Conservation (phyloP, 2,113 vertebrate genomes). For the Periophthalmus modestus region DNA sequence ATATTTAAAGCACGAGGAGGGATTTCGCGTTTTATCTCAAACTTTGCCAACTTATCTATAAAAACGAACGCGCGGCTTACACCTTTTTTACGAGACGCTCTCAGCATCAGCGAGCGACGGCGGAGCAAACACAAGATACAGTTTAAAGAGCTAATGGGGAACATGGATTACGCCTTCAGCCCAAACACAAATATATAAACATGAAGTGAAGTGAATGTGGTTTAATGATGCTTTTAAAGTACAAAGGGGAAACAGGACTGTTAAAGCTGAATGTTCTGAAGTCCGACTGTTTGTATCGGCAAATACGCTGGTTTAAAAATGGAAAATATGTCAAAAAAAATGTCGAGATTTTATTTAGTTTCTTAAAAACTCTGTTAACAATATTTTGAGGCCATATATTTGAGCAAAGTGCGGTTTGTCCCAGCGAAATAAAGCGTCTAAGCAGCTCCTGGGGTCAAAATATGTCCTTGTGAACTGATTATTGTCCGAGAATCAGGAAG, state of each 20-base stretch:
- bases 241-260: not conserved
- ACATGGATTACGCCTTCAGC: not conserved
- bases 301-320: not conserved
- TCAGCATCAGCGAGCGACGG: not conserved
- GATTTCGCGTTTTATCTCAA: not conserved
- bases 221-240: not conserved
- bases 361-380: too few species aligned
- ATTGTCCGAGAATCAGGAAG: too few species aligned
- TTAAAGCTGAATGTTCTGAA: not conserved
- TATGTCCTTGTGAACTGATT: too few species aligned
- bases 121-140: slow-evolving; percentile 1
- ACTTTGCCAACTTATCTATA: slow-evolving; percentile 3
- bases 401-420: too few species aligned
- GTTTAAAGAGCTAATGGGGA: not conserved
- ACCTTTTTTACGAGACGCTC: not conserved
- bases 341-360: not conserved
- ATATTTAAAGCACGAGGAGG: not conserved
- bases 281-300: not conserved
- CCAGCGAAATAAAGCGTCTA: too few species aligned
- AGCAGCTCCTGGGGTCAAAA: too few species aligned
- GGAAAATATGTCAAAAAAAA: not conserved
- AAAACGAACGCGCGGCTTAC: not conserved
- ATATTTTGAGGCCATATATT: too few species aligned
- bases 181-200: not conserved
- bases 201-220: not conserved